These are phyloP conservation scores for Grammomys surdaster DNA, from an alignment of 2,113 vertebrate genomes.

Conservation along the genomic window DNA sequence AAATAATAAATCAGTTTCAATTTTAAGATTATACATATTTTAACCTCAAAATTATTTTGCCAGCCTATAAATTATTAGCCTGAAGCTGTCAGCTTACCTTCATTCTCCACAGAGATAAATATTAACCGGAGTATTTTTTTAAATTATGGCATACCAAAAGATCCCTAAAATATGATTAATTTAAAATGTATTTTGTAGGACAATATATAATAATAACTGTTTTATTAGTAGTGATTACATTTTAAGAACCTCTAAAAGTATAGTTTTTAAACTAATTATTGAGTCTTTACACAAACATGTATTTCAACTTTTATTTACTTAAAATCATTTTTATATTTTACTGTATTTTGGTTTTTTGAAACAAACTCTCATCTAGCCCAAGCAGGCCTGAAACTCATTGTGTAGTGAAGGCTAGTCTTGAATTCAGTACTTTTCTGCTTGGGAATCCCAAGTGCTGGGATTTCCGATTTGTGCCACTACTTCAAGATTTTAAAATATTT, in stretches of 20 bases:
- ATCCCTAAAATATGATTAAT: background rate
- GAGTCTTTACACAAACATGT: conserved; percentile 33
- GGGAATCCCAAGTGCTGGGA: background rate
- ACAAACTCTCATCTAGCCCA: background rate
- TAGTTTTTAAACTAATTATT: conserved; percentile 41
- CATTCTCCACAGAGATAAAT: background rate
- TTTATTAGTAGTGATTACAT: conserved; percentile 67
- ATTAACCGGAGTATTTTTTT: background rate
- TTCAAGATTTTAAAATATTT: background rate
- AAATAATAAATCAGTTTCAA: conserved; percentile 29
- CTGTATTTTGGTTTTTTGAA: background rate
- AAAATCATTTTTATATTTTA: background rate
- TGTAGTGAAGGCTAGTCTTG: background rate
- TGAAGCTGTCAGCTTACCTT: background rate
- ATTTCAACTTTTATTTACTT: conserved; percentile 30
- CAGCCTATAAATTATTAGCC: background rate
- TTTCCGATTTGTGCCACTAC: background rate
- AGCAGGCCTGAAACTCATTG: background rate
- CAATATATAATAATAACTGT: conserved; percentile 55
- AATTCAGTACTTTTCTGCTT: background rate
- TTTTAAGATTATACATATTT: background rate
- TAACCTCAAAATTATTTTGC: background rate
- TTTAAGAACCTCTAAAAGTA: conserved; percentile 61
- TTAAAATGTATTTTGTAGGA: conserved; percentile 68
- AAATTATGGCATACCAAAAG: background rate